Evolutionary conservation across 2,888 invertebrate species (phyloP).

Genomic region (Cotesia congregata): DNA sequence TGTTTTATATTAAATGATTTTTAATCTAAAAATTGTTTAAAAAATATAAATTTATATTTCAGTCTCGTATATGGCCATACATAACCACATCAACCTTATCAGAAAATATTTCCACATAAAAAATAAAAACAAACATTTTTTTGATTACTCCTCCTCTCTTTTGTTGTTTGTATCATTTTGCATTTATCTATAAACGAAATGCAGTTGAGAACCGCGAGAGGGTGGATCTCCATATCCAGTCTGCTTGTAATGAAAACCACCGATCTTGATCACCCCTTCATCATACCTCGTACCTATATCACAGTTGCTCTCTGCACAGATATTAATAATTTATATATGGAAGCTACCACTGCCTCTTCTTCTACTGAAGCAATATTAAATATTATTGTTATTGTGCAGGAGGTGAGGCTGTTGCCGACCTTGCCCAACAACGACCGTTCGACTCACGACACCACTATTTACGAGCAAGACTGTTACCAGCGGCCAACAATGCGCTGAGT

Average conservation of each 20-base stretch:
- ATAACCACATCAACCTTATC: too few species aligned
- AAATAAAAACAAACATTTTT: too few species aligned
- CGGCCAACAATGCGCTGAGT: not conserved
- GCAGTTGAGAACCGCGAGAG: constrained; percentile 42
- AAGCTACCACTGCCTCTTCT: constrained; percentile 13
- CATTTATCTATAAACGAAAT: constrained; percentile 26
- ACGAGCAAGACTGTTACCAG: constrained; percentile 10
- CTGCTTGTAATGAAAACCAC: constrained; percentile 52
- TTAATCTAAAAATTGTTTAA: too few species aligned
- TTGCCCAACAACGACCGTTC: constrained; percentile 37
- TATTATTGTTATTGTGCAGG: constrained; percentile 15
- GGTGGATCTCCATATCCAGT: constrained; percentile 39
- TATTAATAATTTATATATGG: not conserved
- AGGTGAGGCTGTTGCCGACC: constrained; percentile 28
- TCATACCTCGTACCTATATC: constrained; percentile 28
- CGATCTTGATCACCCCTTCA: constrained; percentile 49
- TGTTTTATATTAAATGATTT: too few species aligned
- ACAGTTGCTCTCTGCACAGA: not conserved
- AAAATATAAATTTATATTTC: too few species aligned
- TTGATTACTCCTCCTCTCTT: not conserved
- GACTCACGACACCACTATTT: constrained; percentile 8
- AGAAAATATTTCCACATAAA: too few species aligned
- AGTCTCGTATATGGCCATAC: too few species aligned
- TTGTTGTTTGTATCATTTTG: not conserved
- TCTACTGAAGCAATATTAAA: not conserved